phyloP scores from a whole-genome alignment of 2,888 invertebrate species.

The Phytoseiulus persimilis region DNA sequence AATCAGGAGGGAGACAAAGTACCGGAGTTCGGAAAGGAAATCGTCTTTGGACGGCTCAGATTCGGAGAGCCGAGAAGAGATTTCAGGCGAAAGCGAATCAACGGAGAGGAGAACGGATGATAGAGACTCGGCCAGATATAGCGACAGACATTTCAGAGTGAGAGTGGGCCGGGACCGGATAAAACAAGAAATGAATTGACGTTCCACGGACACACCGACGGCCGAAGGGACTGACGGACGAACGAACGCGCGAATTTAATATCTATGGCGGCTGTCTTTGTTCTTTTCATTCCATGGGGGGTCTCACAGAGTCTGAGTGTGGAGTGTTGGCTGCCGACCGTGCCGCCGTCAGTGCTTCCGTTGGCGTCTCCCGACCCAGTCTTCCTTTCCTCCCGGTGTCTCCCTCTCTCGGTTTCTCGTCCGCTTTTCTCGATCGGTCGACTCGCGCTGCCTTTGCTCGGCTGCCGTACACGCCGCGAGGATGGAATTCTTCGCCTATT shows the following conservation, averaged over 20 bases:
- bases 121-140: not conserved
- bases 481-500: not conserved
- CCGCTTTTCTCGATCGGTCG: not conserved
- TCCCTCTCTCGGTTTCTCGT: not conserved
- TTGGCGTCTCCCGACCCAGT: not conserved
- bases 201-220: not conserved
- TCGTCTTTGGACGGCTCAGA: not conserved
- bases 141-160: not conserved
- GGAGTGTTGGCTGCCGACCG: not conserved
- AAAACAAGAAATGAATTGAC: not conserved
- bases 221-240: not conserved
- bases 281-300: not conserved
- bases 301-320: not conserved
- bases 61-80: not conserved
- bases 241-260: not conserved
- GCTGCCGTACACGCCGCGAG: not conserved
- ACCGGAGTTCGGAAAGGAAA: not conserved
- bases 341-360: not conserved
- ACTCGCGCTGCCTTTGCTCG: no score
- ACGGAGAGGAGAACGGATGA: not conserved
- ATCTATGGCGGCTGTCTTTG: not conserved
- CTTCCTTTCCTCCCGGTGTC: not conserved
- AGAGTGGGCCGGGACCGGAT: not conserved
- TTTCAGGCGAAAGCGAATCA: not conserved
- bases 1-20: not conserved